Evolutionary conservation across 2,113 vertebrate species (phyloP).

Genomic region (Dicrurus megarhynchus): DNA sequence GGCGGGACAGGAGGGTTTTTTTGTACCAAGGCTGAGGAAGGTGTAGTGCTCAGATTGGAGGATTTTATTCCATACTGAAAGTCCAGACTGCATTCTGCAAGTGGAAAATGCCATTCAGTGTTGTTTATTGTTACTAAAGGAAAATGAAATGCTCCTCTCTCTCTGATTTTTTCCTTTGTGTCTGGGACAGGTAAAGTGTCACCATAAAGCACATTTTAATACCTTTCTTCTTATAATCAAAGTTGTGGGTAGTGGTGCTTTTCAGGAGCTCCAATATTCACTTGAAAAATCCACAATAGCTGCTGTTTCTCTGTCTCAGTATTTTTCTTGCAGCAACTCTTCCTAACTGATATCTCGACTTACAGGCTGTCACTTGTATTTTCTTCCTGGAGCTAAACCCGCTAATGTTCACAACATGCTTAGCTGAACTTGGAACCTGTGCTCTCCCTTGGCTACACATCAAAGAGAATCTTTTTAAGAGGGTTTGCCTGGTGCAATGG

Average conservation of each 20-base stretch:
- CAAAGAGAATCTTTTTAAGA: neutral
- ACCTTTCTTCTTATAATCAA: neutral
- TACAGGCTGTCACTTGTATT: neutral
- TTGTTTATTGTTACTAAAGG: neutral
- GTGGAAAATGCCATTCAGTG: neutral
- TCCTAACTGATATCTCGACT: neutral
- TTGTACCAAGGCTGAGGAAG: neutral
- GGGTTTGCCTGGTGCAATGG: neutral
- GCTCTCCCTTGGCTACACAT: neutral
- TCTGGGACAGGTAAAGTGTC: neutral
- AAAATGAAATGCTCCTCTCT: neutral
- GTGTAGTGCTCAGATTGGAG: neutral
- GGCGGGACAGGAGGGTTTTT: accelerated
- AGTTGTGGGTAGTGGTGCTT: neutral
- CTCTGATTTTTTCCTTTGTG: neutral
- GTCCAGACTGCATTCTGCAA: neutral
- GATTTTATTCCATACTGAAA: neutral
- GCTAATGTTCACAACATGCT: neutral
- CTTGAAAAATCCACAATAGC: neutral
- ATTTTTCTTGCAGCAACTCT: neutral
- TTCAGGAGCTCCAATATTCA: neutral
- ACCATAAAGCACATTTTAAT: neutral
- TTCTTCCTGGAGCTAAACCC: neutral
- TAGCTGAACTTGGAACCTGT: neutral
- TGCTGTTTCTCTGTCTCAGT: neutral